Base-by-base conservation (phyloP, 2,888 invertebrate species). In the Apodemia mormo region DNA sequence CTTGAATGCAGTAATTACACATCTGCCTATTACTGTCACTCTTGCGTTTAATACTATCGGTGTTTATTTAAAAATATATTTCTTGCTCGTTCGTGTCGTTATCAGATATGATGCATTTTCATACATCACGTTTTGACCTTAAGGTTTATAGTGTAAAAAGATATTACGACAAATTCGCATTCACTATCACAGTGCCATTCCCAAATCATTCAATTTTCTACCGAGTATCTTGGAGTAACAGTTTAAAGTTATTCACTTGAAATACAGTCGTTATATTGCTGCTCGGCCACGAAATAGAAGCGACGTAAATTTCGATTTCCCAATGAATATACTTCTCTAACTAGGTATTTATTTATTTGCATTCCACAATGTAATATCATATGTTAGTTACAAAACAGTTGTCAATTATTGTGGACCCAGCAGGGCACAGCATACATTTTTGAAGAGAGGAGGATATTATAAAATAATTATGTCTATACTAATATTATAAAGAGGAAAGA, bases 131-230 rank as follows among this genome's bases (percentile, higher is more conserved):
- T 10, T 58, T 58, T 58, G 4, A 29, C 12, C 58, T 58, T 22
- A 54, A 8, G 3, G 29, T 30, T 58, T 58, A 9, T 30, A 58
- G 56, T 58, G 30, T 30, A 58, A 58, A 29, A 29, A 30, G 29
- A 29, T 45, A 45, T 56, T 58, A 29, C 8, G 30, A 58, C 10
- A 58, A 58, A 30, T 58, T 58, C 58, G 58, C 58, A 29, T 30
- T 4, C 22, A 58, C 12, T 45, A 45, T 45, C 12, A 12, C 45
- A 12, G 2, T 9, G 30, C 30, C 58, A 2, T 58, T 29, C 30
- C 4, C 33, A 61, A 61, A 33, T 33, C 61, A 61, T 61, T 58
- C 61, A 33, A 61, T 61, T 61, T 33, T 61, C 2, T 12, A 58
- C 58, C 58, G 5, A 58, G 3, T 30, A 12, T 30, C 58, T 10